phyloP scores from a whole-genome alignment of 1,140 invertebrate genomes.

The Pseudobourletiella spinata region DNA sequence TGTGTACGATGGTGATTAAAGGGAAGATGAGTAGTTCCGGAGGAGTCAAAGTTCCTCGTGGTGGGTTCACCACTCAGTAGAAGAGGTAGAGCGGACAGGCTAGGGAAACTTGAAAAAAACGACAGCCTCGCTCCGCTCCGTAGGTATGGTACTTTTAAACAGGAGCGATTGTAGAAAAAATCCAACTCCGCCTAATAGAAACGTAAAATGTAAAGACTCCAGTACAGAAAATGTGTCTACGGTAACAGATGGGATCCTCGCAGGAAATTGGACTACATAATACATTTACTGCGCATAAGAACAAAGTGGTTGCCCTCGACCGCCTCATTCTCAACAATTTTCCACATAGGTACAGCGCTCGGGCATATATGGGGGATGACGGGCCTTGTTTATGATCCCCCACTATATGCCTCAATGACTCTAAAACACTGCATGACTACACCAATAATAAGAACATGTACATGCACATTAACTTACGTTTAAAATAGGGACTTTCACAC shows the following conservation, averaged over 20 bases:
- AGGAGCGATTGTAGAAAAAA: not conserved
- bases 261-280: constrained; percentile 16
- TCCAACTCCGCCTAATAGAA: not conserved
- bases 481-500: not conserved
- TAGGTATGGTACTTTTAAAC: not conserved
- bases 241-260: constrained; percentile 9
- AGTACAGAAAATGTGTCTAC: not conserved
- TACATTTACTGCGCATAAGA: constrained; percentile 10
- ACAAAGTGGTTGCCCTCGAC: constrained; percentile 22
- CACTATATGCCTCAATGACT: not conserved
- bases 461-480: not conserved
- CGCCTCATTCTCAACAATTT: constrained; percentile 4
- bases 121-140: not conserved
- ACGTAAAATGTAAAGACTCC: not conserved
- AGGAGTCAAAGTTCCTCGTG: not conserved
- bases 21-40: constrained; percentile 10
- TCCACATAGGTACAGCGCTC: not conserved
- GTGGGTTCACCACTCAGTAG: not conserved
- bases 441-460: not conserved
- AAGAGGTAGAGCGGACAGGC: not conserved
- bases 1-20: constrained; percentile 1
- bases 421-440: not conserved
- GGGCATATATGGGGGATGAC: not conserved
- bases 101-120: not conserved
- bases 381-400: not conserved